Conservation (phyloP, 1,140 invertebrate species). For the Lutraria rhynchaena region DNA sequence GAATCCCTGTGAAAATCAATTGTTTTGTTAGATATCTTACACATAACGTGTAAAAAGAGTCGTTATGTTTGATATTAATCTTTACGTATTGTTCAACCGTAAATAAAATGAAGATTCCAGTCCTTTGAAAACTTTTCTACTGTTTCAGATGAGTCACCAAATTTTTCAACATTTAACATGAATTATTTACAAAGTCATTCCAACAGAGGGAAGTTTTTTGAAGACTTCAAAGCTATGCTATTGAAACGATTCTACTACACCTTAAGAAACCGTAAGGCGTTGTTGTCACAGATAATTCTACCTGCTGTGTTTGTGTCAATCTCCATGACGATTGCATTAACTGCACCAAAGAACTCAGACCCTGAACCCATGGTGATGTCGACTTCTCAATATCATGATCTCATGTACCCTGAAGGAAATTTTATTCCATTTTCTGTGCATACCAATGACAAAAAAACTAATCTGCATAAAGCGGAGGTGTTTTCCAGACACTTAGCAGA, state of each 20-base stretch:
- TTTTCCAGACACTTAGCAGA: slow-evolving; percentile 4
- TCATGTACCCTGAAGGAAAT: slow-evolving; percentile 38
- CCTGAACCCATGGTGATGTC: slow-evolving; percentile 24
- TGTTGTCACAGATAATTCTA: slow-evolving; percentile 52
- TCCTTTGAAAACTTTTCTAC: too few relatives aligned
- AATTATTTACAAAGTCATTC: too few relatives aligned
- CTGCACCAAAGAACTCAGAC: slow-evolving; percentile 37
- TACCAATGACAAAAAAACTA: neutral
- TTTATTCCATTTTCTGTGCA: slow-evolving; percentile 51
- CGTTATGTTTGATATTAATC: too few relatives aligned
- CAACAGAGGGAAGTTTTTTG: neutral
- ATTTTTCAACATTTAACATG: too few relatives aligned
- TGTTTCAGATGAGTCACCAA: too few relatives aligned
- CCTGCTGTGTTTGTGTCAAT: slow-evolving; percentile 55
- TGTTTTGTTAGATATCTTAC: too few relatives aligned
- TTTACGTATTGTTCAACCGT: too few relatives aligned
- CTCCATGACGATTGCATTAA: slow-evolving; percentile 55
- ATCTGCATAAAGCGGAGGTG: neutral
- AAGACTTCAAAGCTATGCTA: slow-evolving; percentile 36
- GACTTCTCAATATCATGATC: slow-evolving; percentile 31
- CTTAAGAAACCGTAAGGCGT: slow-evolving; percentile 30
- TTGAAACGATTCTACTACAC: slow-evolving; percentile 25
- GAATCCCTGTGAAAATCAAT: too few relatives aligned
- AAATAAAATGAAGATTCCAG: too few relatives aligned
- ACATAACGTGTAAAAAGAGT: too few relatives aligned